Evolutionary conservation across 2,113 vertebrate genomes (phyloP).

Genomic region (Daboia siamensis): DNA sequence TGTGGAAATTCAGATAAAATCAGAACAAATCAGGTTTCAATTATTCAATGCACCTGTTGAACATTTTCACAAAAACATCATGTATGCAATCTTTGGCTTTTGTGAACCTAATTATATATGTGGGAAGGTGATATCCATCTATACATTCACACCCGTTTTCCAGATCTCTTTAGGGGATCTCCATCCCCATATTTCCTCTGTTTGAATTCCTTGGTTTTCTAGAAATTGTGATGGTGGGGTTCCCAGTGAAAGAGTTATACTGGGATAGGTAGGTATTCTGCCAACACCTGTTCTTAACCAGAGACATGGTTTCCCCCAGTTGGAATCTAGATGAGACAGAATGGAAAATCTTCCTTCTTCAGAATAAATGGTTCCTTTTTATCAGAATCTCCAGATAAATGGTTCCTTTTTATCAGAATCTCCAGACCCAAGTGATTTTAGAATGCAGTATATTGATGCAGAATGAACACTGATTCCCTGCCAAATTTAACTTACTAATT

Average conservation of each 20-base stretch:
- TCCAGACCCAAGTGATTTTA: background rate
- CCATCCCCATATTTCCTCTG: background rate
- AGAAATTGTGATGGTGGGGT: background rate
- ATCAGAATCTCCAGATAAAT: background rate
- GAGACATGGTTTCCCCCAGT: background rate
- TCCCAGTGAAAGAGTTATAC: background rate
- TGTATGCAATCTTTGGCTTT: background rate
- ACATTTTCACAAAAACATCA: background rate
- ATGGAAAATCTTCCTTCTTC: background rate
- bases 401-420: background rate
- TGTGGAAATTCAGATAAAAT: background rate
- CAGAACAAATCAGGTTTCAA: background rate
- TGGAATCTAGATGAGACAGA: background rate
- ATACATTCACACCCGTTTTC: background rate
- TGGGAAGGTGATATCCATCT: background rate
- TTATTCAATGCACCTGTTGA: background rate
- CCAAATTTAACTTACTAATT: background rate
- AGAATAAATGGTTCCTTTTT: background rate
- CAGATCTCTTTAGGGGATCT: background rate
- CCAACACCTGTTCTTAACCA: background rate
- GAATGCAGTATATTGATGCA: background rate
- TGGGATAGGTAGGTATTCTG: background rate
- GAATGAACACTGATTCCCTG: background rate
- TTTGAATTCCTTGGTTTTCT: background rate
- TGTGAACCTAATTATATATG: background rate